Conservation (phyloP, 1,140 invertebrate species). For the Danaus plexippus region DNA sequence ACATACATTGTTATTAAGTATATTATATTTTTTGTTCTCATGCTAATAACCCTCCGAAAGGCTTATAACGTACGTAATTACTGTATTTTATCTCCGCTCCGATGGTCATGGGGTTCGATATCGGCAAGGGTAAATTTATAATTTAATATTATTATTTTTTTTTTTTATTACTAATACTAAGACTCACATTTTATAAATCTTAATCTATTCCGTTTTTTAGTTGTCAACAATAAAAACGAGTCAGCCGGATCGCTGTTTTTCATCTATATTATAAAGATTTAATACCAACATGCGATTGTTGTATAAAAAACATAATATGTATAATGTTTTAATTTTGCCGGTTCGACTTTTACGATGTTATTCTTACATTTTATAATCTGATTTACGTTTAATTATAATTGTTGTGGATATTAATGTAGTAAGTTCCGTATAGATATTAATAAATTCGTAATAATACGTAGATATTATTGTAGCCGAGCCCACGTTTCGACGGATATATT, state of each 20-base stretch:
- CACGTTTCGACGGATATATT: too few relatives aligned
- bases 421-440: too few relatives aligned
- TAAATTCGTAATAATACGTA: too few relatives aligned
- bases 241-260: slow-evolving; percentile 2
- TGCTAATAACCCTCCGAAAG: slow-evolving; percentile 43
- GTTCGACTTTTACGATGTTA: too few relatives aligned
- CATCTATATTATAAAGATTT: slow-evolving; percentile 10
- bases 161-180: slow-evolving; percentile 11
- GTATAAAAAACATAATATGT: too few relatives aligned
- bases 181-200: background rate
- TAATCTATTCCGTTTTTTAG: slow-evolving; percentile 1
- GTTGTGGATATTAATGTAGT: too few relatives aligned
- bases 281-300: background rate
- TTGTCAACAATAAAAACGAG: background rate
- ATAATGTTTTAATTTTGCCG: too few relatives aligned
- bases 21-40: slow-evolving; percentile 42
- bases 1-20: slow-evolving; percentile 42
- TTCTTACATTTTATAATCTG: too few relatives aligned
- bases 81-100: slow-evolving; percentile 38
- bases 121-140: slow-evolving; percentile 36
- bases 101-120: slow-evolving; percentile 35
- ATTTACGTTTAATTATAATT: too few relatives aligned
- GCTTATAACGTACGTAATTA: slow-evolving; percentile 45
- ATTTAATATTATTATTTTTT: slow-evolving; percentile 23
- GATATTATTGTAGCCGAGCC: too few relatives aligned